Conservation (phyloP, 2,888 invertebrate genomes). For the Callyntrura sp. region DNA sequence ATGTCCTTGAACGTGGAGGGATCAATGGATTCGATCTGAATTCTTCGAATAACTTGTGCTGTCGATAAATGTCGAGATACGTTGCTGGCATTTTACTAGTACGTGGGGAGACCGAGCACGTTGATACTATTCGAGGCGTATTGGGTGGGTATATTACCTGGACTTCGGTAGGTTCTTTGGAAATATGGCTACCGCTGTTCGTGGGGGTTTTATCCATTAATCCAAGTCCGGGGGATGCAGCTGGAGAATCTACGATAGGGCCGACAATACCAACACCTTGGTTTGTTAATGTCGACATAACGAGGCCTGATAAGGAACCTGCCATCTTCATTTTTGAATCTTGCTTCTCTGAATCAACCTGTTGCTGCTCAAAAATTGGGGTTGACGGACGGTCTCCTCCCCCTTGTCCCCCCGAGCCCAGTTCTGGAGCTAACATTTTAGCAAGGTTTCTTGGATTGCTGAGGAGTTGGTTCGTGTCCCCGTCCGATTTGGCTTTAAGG, state of each 20-base stretch:
- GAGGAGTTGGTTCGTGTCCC: neutral
- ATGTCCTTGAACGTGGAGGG: too few relatives aligned
- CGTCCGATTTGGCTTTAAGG: neutral
- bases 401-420: neutral
- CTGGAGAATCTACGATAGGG: neutral
- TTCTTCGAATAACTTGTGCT: neutral
- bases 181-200: neutral
- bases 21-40: neutral
- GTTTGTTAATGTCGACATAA: too few relatives aligned
- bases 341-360: too few relatives aligned
- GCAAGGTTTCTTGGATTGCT: neutral
- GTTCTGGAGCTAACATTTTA: neutral
- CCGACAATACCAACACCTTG: neutral
- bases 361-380: too few relatives aligned
- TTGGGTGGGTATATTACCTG: neutral
- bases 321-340: too few relatives aligned
- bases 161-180: neutral
- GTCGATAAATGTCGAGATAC: slow-evolving; percentile 3
- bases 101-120: neutral
- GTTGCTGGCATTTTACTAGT: neutral
- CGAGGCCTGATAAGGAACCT: too few relatives aligned
- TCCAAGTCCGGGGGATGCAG: too few relatives aligned
- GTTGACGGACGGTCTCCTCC: neutral
- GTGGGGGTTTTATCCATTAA: neutral
- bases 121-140: neutral